Percentiles rank a stretch among this genome's conserved stretches.
These are phyloP conservation scores for Microtus richardsoni DNA, from an alignment of 2,113 vertebrate species.

Conservation along the genomic window DNA sequence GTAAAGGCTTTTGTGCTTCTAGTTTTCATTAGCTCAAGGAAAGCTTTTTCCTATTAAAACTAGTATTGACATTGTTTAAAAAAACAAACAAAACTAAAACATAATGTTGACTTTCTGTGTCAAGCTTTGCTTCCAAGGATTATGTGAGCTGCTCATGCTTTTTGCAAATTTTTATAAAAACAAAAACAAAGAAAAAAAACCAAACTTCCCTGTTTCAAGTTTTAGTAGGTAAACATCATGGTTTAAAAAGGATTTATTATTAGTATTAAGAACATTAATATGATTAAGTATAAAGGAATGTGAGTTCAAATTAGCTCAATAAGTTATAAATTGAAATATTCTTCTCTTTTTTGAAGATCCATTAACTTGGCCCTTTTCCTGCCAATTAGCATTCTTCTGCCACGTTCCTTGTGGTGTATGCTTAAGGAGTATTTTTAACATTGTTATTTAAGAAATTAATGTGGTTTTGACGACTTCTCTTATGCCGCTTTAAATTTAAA, in stretches of 20 bases:
- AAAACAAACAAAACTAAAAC: neutral
- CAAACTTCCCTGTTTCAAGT: neutral
- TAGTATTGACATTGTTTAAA: conserved; percentile 24
- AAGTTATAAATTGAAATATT: conserved; percentile 32
- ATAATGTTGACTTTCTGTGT: neutral
- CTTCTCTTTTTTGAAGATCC: neutral
- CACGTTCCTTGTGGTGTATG: conserved; percentile 19
- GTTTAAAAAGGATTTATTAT: neutral
- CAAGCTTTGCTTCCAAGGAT: conserved; percentile 18
- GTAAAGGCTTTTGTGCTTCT: neutral
- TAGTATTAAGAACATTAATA: conserved; percentile 41
- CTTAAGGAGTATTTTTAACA: conserved; percentile 30
- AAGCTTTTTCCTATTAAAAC: conserved; percentile 15
- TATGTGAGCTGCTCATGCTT: neutral
- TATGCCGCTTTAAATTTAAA: conserved; percentile 38
- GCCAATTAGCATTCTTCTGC: conserved; percentile 44
- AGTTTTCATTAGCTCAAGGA: neutral
- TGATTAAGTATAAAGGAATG: neutral
- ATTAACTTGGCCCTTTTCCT: conserved; percentile 13
- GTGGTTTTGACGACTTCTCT: conserved; percentile 45
- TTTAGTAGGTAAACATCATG: neutral
- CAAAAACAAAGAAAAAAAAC: neutral
- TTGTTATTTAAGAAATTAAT: conserved; percentile 30
- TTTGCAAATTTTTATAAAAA: conserved; percentile 14
- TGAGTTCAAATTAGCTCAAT: conserved; percentile 39